Evolutionary conservation across 2,113 vertebrate species (phyloP).

Genomic region (Cyrtonyx montezumae): DNA sequence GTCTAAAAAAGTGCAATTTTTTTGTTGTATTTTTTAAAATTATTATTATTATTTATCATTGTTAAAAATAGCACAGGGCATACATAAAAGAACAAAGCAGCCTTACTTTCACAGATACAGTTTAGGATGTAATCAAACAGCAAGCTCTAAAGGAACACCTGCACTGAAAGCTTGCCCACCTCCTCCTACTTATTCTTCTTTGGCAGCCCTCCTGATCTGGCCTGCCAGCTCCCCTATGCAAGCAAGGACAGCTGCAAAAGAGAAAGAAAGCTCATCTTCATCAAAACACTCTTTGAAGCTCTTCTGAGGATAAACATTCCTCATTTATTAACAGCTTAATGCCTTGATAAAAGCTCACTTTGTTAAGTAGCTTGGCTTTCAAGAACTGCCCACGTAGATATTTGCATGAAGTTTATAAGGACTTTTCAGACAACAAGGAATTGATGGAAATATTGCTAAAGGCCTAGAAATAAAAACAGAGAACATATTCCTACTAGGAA

Average conservation of each 20-base stretch:
- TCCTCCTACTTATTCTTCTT: background rate
- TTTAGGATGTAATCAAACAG: constrained; percentile 42
- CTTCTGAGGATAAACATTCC: constrained; percentile 66
- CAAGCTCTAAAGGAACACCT: constrained; percentile 58
- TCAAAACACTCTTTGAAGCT: constrained; percentile 74
- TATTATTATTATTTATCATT: background rate
- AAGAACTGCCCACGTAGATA: constrained; percentile 15
- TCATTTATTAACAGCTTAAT: constrained; percentile 71
- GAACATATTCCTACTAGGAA: background rate
- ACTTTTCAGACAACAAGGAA: background rate
- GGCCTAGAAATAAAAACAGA: constrained; percentile 31
- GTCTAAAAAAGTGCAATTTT: constrained; percentile 3
- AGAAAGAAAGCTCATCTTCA: constrained; percentile 66
- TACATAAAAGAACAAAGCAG: constrained; percentile 26
- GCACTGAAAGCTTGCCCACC: constrained; percentile 45
- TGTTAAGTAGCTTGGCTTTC: constrained; percentile 63
- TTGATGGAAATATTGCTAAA: constrained; percentile 31
- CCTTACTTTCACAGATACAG: constrained; percentile 26
- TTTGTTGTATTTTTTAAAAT: background rate
- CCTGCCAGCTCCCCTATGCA: constrained; percentile 17
- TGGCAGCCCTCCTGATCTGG: constrained; percentile 48
- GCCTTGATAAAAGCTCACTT: constrained; percentile 74
- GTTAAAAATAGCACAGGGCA: constrained; percentile 52
- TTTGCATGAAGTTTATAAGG: constrained; percentile 50
- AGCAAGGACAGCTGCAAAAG: constrained; percentile 63